A percentile compares a stretch with the other conserved stretches of the same genome.
Evolutionary conservation across 2,797 vertebrate species (phyloP).

Genomic region (Acrossocheilus fasciatus): DNA sequence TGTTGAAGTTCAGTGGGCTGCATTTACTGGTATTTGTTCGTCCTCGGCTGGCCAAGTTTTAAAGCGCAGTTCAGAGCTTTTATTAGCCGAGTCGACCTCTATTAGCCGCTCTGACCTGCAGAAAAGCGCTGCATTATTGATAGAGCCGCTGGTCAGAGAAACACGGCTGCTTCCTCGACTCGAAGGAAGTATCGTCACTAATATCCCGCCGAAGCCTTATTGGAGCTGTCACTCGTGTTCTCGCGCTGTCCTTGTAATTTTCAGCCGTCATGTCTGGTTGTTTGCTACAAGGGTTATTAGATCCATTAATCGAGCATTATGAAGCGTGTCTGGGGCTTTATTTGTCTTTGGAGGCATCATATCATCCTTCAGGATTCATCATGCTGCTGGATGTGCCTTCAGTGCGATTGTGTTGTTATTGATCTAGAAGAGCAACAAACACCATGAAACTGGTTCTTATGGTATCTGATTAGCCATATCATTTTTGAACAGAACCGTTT

Average conservation of each 20-base stretch:
- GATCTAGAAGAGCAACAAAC: not conserved
- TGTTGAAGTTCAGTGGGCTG: slow-evolving; percentile 34
- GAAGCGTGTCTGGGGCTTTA: not conserved
- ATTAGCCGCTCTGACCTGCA: slow-evolving; percentile 48
- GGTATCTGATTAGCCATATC: no score
- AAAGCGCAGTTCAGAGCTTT: not conserved
- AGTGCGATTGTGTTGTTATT: not conserved
- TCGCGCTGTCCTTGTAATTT: slow-evolving; percentile 38
- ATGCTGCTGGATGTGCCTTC: not conserved
- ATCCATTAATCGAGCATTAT: slow-evolving; percentile 13
- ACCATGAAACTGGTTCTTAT: no score
- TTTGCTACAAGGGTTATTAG: slow-evolving; percentile 25
- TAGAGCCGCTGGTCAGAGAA: slow-evolving; percentile 26
- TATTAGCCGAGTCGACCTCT: slow-evolving; percentile 22
- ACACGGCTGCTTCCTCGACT: not conserved
- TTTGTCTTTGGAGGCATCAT: not conserved
- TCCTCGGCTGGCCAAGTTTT: not conserved
- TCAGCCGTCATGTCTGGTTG: slow-evolving; percentile 31
- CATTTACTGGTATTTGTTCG: slow-evolving; percentile 43
- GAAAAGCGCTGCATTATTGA: slow-evolving; percentile 50
- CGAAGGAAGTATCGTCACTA: slow-evolving; percentile 8
- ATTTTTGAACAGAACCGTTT: not conserved
- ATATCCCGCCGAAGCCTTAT: slow-evolving; percentile 33
- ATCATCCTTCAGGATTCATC: not conserved
- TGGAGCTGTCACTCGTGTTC: slow-evolving; percentile 31